A percentile compares a stretch with the other conserved stretches of the same genome.
Evolutionary conservation across 2,113 vertebrate species (phyloP).

Genomic region (Myotis yumanensis): DNA sequence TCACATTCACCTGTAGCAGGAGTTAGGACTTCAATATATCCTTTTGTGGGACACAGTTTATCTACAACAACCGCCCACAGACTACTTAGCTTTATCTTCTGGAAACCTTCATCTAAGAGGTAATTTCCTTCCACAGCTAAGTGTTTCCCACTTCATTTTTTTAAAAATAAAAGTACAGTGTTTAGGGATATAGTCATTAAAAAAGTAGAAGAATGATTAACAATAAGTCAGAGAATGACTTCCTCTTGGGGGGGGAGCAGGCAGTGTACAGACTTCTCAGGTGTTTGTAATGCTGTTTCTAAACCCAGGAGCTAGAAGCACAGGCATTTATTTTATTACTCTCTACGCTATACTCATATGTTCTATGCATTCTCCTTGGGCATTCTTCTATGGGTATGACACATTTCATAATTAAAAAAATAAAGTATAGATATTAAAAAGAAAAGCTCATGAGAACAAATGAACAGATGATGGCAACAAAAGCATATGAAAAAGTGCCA

Average conservation of each 20-base stretch:
- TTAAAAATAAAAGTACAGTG: neutral
- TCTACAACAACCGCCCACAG: neutral
- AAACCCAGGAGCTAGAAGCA: neutral
- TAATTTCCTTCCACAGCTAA: neutral
- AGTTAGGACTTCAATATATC: neutral
- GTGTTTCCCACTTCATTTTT: neutral
- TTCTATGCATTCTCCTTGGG: neutral
- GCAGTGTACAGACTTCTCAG: neutral
- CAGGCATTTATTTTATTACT: neutral
- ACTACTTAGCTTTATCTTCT: neutral
- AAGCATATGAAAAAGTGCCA: neutral
- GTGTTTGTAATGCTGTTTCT: neutral
- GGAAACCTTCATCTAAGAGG: neutral
- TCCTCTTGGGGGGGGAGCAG: neutral
- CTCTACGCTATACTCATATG: neutral
- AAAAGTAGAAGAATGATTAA: neutral
- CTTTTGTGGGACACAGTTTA: neutral
- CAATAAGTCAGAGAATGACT: neutral
- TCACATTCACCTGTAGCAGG: neutral
- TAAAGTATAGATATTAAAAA: conserved; percentile 1
- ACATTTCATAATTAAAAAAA: conserved; percentile 16
- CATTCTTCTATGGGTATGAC: neutral
- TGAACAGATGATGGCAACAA: neutral
- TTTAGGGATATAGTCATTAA: neutral
- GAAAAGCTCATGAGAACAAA: neutral